Base-by-base conservation (phyloP, 2,888 invertebrate genomes). In the Ceratothoa steindachneri region DNA sequence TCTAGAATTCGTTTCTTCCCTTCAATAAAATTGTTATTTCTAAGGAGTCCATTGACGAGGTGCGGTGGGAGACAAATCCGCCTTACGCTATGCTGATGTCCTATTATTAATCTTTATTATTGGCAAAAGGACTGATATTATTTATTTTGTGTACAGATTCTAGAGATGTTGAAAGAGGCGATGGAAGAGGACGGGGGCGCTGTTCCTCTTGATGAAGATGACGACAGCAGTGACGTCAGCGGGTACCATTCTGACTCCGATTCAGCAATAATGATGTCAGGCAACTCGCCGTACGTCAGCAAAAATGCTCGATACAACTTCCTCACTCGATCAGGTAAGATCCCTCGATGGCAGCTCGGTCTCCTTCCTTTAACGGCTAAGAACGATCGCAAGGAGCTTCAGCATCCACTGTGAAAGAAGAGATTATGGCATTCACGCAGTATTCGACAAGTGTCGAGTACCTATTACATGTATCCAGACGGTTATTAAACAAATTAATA, bases 211-310 rank as follows among this genome's bases (percentile, higher is more conserved):
- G 85, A 85, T 70, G 84, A 84, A 82, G 82, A 84, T 80, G 83
- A 82, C 29, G 85, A 88, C 82, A 88, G 88, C 81, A 92, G 92
- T 82, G 93, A 93, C 81, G 84, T 87, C 75, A 86, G 86, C 81
- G 93, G 93, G 19, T 93, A 93, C 84, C 93, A 93, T 83, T 92
- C 92, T 0, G 93, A 93, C 84, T 89, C 90, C 22, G 93, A 93
- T 81, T 86, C 86, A 22, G 85, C 86, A 72, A 85, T 86, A 75
- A 85, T 85, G 85, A 81, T 80, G 53, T 85, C 85, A 1, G 86
- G 86, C 22, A 86, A 86, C 80, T 85, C 86, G 0, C 86, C 86
- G 1, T 86, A 84, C 80, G 84, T 85, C 77, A 84, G 84, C 80
- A 85, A 85, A 69, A 82, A 85, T 72, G 85, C 86, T 29, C 82